phyloP scores from a whole-genome alignment of 2,113 vertebrate species.

The Pavo muticus region DNA sequence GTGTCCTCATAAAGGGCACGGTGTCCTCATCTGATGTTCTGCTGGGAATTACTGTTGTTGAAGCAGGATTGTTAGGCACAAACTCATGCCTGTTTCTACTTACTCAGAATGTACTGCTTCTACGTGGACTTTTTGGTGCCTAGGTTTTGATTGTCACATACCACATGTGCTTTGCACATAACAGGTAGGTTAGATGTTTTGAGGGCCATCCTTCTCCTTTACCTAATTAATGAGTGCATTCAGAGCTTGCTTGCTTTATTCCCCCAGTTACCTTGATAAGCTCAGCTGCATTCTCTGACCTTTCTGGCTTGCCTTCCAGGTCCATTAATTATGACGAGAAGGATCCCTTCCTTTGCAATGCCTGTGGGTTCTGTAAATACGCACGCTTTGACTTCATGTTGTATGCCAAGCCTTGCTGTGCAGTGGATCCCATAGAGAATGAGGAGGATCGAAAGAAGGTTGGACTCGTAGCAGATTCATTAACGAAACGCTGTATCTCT shows the following conservation, averaged over 20 bases:
- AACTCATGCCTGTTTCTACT: neutral
- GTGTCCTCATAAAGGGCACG: neutral
- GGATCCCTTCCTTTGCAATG: conserved; percentile 98
- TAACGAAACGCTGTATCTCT: neutral
- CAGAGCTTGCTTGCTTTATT: neutral
- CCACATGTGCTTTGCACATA: neutral
- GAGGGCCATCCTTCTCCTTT: neutral
- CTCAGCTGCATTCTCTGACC: neutral
- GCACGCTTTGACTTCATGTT: conserved; percentile 99
- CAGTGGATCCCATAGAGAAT: conserved; percentile 98
- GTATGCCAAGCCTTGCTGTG: conserved; percentile 96
- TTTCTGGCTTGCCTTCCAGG: conserved; percentile 70
- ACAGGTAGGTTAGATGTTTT: neutral
- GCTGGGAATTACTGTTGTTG: neutral
- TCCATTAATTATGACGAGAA: conserved; percentile 99
- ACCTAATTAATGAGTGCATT: accelerated
- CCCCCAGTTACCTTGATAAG: neutral
- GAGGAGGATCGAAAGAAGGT: conserved; percentile 99
- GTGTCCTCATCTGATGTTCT: neutral
- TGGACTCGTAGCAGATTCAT: neutral
- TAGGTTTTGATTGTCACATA: neutral
- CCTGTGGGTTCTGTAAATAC: conserved; percentile 99
- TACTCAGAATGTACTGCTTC: neutral
- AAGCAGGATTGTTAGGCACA: neutral
- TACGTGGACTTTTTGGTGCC: neutral